These are phyloP conservation scores for Clepsis dumicolana DNA, from an alignment of 2,888 invertebrate genomes.

Conservation along the genomic window DNA sequence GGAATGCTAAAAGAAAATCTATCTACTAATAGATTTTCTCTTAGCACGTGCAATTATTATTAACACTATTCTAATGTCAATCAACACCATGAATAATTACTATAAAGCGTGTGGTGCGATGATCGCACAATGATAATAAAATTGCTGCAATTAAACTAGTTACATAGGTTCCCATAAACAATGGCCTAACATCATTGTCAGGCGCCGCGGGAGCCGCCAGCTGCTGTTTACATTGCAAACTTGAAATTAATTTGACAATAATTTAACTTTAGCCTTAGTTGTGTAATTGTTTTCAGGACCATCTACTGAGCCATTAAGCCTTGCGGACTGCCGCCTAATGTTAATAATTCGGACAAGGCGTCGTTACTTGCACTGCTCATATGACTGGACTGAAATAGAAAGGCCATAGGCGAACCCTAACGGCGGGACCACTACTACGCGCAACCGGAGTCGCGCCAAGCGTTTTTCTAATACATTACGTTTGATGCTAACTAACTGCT, in stretches of 20 bases:
- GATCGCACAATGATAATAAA: background rate
- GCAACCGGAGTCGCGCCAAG: too few species aligned
- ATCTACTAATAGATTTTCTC: background rate
- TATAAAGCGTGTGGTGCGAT: background rate
- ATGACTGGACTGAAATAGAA: conserved; percentile 33
- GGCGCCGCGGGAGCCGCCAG: conserved; percentile 26
- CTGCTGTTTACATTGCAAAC: conserved; percentile 32
- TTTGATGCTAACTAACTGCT: too few species aligned
- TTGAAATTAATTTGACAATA: conserved; percentile 40
- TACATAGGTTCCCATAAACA: background rate
- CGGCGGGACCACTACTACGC: too few species aligned
- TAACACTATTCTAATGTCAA: background rate
- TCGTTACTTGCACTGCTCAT: conserved; percentile 14
- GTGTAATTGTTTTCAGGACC: conserved; percentile 35
- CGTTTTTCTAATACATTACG: too few species aligned
- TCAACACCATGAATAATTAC: background rate
- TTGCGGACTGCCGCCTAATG: conserved; percentile 24
- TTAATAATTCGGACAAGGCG: conserved; percentile 27
- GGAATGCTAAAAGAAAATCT: too few species aligned
- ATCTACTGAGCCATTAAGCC: conserved; percentile 36
- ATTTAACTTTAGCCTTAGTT: conserved; percentile 37
- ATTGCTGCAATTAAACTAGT: conserved; percentile 13
- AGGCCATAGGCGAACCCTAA: conserved; percentile 10
- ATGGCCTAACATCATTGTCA: conserved; percentile 8
- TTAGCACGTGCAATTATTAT: background rate